phyloP scores from a whole-genome alignment of 2,888 invertebrate genomes.

The Crocallis elinguaria region DNA sequence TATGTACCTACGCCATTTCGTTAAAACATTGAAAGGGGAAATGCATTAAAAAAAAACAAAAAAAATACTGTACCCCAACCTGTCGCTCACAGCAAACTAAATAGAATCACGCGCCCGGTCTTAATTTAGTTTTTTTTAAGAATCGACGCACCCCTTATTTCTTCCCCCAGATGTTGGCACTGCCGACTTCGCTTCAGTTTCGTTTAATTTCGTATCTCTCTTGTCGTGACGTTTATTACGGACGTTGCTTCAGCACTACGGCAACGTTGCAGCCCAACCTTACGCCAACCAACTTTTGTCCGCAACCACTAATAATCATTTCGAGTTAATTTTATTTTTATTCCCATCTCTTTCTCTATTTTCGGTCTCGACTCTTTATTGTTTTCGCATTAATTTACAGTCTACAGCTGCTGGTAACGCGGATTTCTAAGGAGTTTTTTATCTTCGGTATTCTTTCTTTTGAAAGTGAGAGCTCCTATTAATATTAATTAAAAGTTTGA shows the following conservation, averaged over 20 bases:
- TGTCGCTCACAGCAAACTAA: slow-evolving; percentile 73
- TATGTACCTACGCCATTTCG: background rate
- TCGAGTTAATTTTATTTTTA: slow-evolving; percentile 71
- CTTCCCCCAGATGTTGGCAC: slow-evolving; percentile 68
- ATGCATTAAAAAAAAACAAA: slow-evolving; percentile 40
- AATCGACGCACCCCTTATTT: slow-evolving; percentile 61
- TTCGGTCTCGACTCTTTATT: slow-evolving; percentile 76
- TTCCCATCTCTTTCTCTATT: slow-evolving; percentile 67
- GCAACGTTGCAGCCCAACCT: slow-evolving; percentile 39
- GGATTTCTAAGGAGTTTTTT: slow-evolving; percentile 82
- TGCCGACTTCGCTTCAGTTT: slow-evolving; percentile 78
- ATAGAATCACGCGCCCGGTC: slow-evolving; percentile 68
- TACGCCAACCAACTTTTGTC: slow-evolving; percentile 66
- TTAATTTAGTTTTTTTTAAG: slow-evolving; percentile 73
- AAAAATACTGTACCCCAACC: slow-evolving; percentile 50
- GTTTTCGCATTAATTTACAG: slow-evolving; percentile 83
- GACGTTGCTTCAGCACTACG: slow-evolving; percentile 58
- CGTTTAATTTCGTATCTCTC: slow-evolving; percentile 81
- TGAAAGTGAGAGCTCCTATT: slow-evolving; percentile 81
- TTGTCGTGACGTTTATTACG: slow-evolving; percentile 78
- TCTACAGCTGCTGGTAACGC: slow-evolving; percentile 80
- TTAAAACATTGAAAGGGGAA: slow-evolving; percentile 7
- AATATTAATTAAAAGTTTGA: slow-evolving; percentile 85
- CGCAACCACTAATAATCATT: slow-evolving; percentile 75
- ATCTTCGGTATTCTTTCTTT: slow-evolving; percentile 81